These are phyloP conservation scores for Craniophora ligustri DNA, from an alignment of 2,888 invertebrate species.

Conservation along the genomic window DNA sequence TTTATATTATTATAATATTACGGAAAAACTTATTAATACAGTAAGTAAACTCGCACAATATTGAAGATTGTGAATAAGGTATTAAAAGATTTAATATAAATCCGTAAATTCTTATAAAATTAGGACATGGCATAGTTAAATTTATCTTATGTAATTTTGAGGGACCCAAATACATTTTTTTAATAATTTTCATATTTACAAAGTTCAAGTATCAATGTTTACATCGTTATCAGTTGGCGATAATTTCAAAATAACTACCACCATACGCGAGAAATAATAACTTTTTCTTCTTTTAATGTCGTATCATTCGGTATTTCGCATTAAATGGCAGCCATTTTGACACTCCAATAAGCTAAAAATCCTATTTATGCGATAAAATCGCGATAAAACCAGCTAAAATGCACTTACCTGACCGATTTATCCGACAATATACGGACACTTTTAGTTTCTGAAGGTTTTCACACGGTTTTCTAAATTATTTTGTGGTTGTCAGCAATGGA, in stretches of 20 bases:
- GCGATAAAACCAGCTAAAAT: constrained; percentile 20
- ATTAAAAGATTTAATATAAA: too few relatives aligned
- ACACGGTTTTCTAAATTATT: constrained; percentile 70
- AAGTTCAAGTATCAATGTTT: constrained; percentile 54
- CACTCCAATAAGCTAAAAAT: constrained; percentile 8
- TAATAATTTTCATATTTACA: constrained; percentile 14
- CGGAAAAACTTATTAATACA: too few relatives aligned
- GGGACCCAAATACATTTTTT: constrained; percentile 7
- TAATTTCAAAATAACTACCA: constrained; percentile 58
- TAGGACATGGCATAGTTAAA: not conserved
- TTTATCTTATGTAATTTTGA: constrained; percentile 39
- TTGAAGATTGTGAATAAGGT: too few relatives aligned
- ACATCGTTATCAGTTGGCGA: constrained; percentile 61
- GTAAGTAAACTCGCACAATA: too few relatives aligned
- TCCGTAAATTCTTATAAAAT: not conserved
- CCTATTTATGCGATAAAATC: constrained; percentile 18
- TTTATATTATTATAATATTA: too few relatives aligned
- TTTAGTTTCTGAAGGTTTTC: constrained; percentile 79
- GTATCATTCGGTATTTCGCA: constrained; percentile 20
- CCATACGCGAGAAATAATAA: constrained; percentile 40
- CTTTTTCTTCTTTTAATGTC: constrained; percentile 31
- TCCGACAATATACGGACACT: constrained; percentile 49
- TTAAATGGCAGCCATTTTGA: constrained; percentile 59
- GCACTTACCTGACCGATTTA: constrained; percentile 64
- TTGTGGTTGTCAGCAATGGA: constrained; percentile 84